Conservation (phyloP, 2,113 vertebrate species). For the Melanerpes formicivorus region DNA sequence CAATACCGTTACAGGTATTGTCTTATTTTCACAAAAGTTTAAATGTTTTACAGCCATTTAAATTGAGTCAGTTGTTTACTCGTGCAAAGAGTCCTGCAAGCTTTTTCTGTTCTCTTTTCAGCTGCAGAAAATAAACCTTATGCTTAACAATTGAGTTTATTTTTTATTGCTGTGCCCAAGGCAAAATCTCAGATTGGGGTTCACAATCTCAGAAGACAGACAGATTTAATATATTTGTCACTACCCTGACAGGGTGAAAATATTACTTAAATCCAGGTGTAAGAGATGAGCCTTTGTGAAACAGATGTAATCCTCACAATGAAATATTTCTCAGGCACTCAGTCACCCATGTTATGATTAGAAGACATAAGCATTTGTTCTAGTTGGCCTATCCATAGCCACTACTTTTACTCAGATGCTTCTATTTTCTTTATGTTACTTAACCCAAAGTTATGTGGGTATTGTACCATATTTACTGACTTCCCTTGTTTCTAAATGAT, state of each 20-base stretch:
- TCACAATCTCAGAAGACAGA: conserved; percentile 69
- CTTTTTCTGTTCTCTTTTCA: conserved; percentile 14
- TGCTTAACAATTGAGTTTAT: conserved; percentile 61
- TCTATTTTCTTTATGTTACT: conserved; percentile 23
- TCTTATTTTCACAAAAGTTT: neutral
- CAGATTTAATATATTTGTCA: conserved; percentile 81
- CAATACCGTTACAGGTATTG: neutral
- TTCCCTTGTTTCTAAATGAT: conserved; percentile 30
- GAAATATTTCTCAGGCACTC: conserved; percentile 1
- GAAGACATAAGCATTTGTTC: neutral
- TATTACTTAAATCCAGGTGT: conserved; percentile 67
- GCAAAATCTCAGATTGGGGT: conserved; percentile 74
- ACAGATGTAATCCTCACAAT: conserved; percentile 30
- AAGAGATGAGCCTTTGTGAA: conserved; percentile 56
- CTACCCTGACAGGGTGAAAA: conserved; percentile 54
- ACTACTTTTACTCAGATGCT: neutral
- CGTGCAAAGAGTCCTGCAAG: neutral
- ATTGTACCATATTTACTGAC: neutral
- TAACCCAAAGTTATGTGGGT: neutral
- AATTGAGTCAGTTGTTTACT: neutral
- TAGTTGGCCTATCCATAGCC: conserved; percentile 21
- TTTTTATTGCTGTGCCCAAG: conserved; percentile 69
- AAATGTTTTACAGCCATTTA: neutral
- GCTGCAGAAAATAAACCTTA: conserved; percentile 46
- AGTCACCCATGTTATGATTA: neutral